phyloP scores from a whole-genome alignment of 2,113 vertebrate species.

The Gymnarchus niloticus region DNA sequence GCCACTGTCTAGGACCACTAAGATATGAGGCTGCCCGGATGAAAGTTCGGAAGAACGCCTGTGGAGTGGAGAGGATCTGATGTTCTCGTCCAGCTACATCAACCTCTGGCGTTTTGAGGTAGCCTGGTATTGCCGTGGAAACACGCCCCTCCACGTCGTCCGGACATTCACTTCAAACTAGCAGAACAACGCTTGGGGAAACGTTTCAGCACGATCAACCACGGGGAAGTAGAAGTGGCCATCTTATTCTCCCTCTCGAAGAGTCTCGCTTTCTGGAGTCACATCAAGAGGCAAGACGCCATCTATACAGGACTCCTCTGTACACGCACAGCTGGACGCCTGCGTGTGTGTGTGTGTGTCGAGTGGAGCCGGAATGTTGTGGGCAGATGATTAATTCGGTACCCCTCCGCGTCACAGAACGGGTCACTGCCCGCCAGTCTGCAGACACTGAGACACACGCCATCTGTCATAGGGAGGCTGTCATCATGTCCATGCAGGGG shows the following conservation, averaged over 20 bases:
- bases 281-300: neutral
- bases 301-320: neutral
- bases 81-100: neutral
- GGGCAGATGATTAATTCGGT: slow-evolving; percentile 20
- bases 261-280: neutral
- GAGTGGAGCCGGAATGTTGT: neutral
- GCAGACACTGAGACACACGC: neutral
- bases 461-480: neutral
- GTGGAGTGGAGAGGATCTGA: neutral
- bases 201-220: neutral
- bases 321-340: neutral
- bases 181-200: neutral
- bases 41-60: neutral
- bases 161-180: slow-evolving; percentile 21
- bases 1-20: neutral
- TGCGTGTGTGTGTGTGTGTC: neutral
- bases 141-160: neutral
- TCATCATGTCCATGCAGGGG: neutral
- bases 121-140: neutral
- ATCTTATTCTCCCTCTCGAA: neutral
- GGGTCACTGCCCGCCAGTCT: neutral
- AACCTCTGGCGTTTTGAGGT: neutral
- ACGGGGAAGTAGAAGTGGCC: neutral
- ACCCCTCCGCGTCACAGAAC: neutral
- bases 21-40: neutral